Conservation (phyloP, 2,888 invertebrate species). For the Capitulum mitella region DNA sequence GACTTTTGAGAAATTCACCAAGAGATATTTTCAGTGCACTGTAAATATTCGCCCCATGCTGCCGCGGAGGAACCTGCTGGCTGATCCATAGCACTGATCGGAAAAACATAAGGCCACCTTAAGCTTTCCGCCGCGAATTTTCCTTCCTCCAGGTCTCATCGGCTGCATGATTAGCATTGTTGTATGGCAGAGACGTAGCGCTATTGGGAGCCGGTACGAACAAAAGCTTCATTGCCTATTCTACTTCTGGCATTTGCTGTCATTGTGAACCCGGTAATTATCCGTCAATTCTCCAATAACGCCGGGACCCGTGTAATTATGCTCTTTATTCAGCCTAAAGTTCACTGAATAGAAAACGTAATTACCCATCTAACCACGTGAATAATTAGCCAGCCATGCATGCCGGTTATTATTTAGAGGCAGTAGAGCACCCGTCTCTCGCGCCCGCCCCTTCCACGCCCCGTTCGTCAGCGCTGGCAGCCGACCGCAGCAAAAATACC, state of each 20-base stretch:
- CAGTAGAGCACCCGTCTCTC: not conserved
- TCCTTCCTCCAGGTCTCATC: not conserved
- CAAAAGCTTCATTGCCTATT: not conserved
- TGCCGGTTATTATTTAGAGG: slow-evolving; percentile 17
- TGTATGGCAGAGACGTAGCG: not conserved
- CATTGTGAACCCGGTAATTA: slow-evolving; percentile 1
- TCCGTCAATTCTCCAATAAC: slow-evolving; percentile 12
- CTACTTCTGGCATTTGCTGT: not conserved
- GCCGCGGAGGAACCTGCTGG: no score
- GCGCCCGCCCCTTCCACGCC: not conserved
- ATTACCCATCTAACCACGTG: slow-evolving; percentile 8
- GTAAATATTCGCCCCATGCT: no score
- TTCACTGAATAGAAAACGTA: slow-evolving; percentile 14
- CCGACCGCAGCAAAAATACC: not conserved
- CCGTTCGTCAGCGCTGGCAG: not conserved
- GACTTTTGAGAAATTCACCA: no score
- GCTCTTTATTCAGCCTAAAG: slow-evolving; percentile 11
- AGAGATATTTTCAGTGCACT: no score
- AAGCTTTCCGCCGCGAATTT: not conserved
- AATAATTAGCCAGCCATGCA: slow-evolving; percentile 11
- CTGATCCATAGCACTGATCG: not conserved
- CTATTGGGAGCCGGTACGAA: not conserved
- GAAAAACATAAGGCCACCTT: not conserved
- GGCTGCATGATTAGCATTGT: not conserved
- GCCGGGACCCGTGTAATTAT: not conserved